Percentiles rank a stretch among this genome's conserved stretches.
Conservation (phyloP, 2,113 vertebrate genomes). For the Dicerorhinus sumatrensis region DNA sequence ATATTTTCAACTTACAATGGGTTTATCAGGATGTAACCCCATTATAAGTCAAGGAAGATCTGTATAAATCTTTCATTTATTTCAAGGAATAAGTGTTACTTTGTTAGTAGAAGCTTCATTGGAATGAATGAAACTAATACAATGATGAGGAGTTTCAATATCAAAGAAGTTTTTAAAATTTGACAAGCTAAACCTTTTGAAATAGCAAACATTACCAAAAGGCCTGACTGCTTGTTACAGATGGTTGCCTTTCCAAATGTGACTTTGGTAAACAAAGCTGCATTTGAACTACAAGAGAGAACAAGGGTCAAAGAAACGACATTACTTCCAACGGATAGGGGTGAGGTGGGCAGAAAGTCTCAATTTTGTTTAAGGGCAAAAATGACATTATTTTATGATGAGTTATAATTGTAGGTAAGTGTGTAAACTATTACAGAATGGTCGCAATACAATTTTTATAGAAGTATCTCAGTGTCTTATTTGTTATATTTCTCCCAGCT, state of each 20-base stretch:
- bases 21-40: no score
- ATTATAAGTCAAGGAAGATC: no score
- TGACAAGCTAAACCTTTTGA: constrained; percentile 73
- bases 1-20: no score
- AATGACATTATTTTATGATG: neutral
- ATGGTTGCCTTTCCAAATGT: constrained; percentile 66
- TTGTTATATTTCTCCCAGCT: constrained; percentile 27
- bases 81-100: neutral
- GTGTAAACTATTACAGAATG: neutral
- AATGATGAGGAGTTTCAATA: neutral
- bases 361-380: constrained; percentile 54
- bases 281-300: constrained; percentile 62
- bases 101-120: neutral
- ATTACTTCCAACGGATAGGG: neutral
- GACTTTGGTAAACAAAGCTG: constrained; percentile 70
- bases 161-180: constrained; percentile 51
- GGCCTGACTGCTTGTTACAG: constrained; percentile 59
- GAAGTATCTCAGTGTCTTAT: neutral
- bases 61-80: neutral
- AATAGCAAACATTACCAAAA: constrained; percentile 63
- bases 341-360: neutral
- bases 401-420: constrained; percentile 17
- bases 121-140: neutral
- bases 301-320: constrained; percentile 31
- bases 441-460: neutral